Conservation (phyloP, 2,113 vertebrate genomes). For the Paralichthys olivaceus region DNA sequence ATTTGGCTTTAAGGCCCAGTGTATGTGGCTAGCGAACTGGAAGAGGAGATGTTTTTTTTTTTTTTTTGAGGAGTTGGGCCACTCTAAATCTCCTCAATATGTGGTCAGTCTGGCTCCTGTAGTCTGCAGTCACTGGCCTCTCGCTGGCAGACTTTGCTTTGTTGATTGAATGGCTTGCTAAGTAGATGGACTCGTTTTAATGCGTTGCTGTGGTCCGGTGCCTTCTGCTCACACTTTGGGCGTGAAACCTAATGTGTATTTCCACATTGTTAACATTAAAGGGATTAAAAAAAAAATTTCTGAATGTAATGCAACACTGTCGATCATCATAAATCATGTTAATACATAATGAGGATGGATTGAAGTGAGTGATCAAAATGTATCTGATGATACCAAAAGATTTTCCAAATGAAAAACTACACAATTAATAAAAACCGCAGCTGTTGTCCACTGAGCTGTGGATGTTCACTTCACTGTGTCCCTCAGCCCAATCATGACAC, state of each 20-base stretch:
- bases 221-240: slow-evolving; percentile 17
- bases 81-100: slow-evolving; percentile 69
- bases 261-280: slow-evolving; percentile 9
- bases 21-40: slow-evolving; percentile 76
- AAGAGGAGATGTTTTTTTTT: slow-evolving; percentile 68
- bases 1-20: slow-evolving; percentile 77
- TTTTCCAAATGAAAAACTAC: not conserved
- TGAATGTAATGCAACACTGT: not conserved
- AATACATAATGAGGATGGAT: not conserved
- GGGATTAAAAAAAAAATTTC: not conserved
- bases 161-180: slow-evolving; percentile 64
- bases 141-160: slow-evolving; percentile 68
- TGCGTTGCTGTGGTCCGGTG: slow-evolving; percentile 43
- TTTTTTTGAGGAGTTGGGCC: slow-evolving; percentile 61
- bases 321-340: not conserved
- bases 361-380: not conserved
- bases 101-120: slow-evolving; percentile 71
- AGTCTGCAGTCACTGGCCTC: slow-evolving; percentile 70
- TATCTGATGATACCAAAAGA: not conserved
- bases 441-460: not conserved
- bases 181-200: slow-evolving; percentile 64
- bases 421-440: not conserved
- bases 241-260: slow-evolving; percentile 21
- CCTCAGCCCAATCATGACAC: slow-evolving; percentile 66
- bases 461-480: not conserved